A percentile compares a stretch with the other conserved stretches of the same genome.
Conservation (phyloP, 2,113 vertebrate species). For the Elanoides forficatus region DNA sequence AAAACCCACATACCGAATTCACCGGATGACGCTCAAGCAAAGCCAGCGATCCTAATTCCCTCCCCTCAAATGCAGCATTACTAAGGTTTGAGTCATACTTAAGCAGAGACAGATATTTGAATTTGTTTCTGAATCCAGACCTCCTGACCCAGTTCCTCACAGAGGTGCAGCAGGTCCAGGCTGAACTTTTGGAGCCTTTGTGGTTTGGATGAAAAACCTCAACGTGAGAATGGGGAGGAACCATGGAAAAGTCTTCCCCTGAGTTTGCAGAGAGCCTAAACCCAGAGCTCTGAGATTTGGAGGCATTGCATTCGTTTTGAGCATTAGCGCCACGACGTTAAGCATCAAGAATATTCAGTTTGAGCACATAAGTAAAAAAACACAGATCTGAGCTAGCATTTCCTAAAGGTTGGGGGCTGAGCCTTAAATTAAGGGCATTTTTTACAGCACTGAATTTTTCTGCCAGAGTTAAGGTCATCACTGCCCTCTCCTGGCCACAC, state of each 20-base stretch:
- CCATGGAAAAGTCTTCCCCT: neutral
- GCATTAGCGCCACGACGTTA: accelerated
- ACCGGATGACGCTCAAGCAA: neutral
- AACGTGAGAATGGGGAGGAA: neutral
- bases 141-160: neutral
- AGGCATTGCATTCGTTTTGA: accelerated
- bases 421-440: neutral
- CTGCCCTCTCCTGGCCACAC: neutral
- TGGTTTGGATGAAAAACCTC: neutral
- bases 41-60: neutral
- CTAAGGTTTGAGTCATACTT: neutral
- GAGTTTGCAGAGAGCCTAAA: neutral
- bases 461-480: neutral
- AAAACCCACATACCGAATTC: neutral
- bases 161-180: neutral
- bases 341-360: neutral
- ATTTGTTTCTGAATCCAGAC: neutral
- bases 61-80: neutral
- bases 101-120: neutral
- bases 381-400: neutral
- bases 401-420: neutral
- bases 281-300: neutral
- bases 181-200: neutral
- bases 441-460: neutral
- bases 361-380: neutral